Evolutionary conservation across 1,140 invertebrate species (phyloP), one percentile per base, ranked within the genome.

Genomic region (Apocrypta bakeri): DNA sequence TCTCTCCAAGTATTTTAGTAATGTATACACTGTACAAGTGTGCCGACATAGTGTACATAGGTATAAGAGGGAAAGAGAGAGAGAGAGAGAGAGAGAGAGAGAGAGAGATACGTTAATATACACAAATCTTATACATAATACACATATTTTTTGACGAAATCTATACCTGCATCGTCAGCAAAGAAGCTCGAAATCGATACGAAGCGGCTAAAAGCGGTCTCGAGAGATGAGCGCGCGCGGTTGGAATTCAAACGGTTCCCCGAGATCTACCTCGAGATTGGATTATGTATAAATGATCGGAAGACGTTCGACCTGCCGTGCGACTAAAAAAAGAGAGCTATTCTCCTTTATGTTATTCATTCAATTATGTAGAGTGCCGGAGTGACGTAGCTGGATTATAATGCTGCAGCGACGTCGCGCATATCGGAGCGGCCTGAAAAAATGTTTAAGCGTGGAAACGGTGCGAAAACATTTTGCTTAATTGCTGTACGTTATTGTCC

Each of bases 261-360:
- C 66, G 74, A 82, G 81, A 82, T 82, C 48, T 48, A 48, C 1
- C 68, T 61, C 42, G 21, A 69, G 81, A 82, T 82, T 77, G 74
- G 81, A 82, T 82, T 77, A 56, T 78, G 68, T 77, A 77, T 82
- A 82, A 72, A 82, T 77, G 81, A 82, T 82, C 81, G 73, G 66
- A 42, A 82, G 81, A 76, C 40, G 72, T 29, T 48, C 80, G 63
- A 21, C 37, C 48, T 24, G 33, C 71, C 79, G n/a, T 24, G 79
- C 25, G 37, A 9, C 33, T 37, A 37, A 37, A 69, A 69, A 69
- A 69, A 69, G 29, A 69, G 66, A 33, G 29, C 8, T 25, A 78
- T 66, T 42, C 40, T 1, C 40, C 79, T 75, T 63, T 69, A 69
- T 81, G 11, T 11, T 42, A 81, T 81, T 81, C 72, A 72, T 75